Percentiles rank a stretch among this genome's conserved stretches.
These are phyloP conservation scores for Drosophila parthenogenetica DNA, from an alignment of 2,888 invertebrate genomes.

Conservation along the genomic window DNA sequence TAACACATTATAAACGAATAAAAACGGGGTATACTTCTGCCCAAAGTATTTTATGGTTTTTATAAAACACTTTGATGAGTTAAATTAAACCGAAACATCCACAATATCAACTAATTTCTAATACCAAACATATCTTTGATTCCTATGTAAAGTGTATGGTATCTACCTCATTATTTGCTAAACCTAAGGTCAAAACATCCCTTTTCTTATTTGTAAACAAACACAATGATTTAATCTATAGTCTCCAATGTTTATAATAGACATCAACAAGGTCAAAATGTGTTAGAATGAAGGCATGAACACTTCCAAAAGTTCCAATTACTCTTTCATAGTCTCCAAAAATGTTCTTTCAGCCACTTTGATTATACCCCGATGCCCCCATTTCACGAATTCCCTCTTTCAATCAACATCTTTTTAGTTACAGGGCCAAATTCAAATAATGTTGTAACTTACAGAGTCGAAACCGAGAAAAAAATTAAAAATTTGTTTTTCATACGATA, in stretches of 20 bases:
- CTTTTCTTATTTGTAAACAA: not conserved
- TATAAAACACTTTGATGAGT: too few relatives aligned
- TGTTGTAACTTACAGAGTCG: constrained; percentile 69
- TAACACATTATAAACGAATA: too few relatives aligned
- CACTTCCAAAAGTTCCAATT: constrained; percentile 28
- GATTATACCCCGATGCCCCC: constrained; percentile 11
- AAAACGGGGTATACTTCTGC: too few relatives aligned
- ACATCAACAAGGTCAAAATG: constrained; percentile 47
- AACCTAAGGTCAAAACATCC: not conserved
- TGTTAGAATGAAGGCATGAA: constrained; percentile 40
- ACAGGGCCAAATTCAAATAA: constrained; percentile 65
- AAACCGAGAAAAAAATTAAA: constrained; percentile 23
- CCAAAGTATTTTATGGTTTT: too few relatives aligned
- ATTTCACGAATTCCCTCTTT: not conserved
- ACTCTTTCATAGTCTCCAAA: constrained; percentile 30
- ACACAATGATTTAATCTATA: constrained; percentile 44
- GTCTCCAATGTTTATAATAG: constrained; percentile 35
- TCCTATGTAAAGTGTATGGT: not conserved
- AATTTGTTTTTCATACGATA: constrained; percentile 55
- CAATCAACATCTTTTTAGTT: constrained; percentile 9
- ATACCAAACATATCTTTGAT: too few relatives aligned
- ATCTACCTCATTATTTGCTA: not conserved
- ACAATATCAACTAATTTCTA: too few relatives aligned
- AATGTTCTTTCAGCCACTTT: constrained; percentile 26
- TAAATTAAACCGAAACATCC: too few relatives aligned